These are phyloP conservation scores for Callorhinus ursinus DNA, from an alignment of 2,113 vertebrate genomes.

Conservation along the genomic window DNA sequence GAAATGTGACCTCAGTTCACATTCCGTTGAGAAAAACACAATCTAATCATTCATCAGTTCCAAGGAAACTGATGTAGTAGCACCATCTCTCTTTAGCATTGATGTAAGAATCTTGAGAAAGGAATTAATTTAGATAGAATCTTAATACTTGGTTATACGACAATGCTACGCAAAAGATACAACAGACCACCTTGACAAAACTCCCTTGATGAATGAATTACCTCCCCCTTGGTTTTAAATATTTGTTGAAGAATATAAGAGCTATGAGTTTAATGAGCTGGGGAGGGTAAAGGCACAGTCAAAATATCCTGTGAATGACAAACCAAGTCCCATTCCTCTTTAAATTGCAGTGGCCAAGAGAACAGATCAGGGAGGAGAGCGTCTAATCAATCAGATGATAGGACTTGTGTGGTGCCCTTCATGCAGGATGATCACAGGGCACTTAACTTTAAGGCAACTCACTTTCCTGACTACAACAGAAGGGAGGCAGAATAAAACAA, in stretches of 20 bases:
- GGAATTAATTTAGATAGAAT: constrained; percentile 11
- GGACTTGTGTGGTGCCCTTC: constrained; percentile 66
- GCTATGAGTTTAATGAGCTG: background rate
- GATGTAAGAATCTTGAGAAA: background rate
- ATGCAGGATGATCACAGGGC: constrained; percentile 74
- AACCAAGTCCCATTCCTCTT: constrained; percentile 39
- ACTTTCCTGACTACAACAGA: constrained; percentile 76
- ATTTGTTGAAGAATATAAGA: constrained; percentile 33
- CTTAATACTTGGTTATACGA: background rate
- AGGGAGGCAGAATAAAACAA: constrained; percentile 83
- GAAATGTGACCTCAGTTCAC: background rate
- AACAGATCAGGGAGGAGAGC: constrained; percentile 38
- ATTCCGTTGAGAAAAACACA: background rate
- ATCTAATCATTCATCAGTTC: background rate
- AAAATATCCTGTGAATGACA: constrained; percentile 27
- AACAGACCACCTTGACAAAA: background rate
- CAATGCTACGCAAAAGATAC: background rate
- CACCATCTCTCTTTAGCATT: background rate
- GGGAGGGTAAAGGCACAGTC: constrained; percentile 42
- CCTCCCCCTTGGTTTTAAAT: constrained; percentile 53
- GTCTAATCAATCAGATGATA: constrained; percentile 58
- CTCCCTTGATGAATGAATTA: background rate
- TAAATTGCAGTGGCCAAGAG: constrained; percentile 46
- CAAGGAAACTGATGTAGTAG: background rate
- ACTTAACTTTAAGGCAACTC: constrained; percentile 77